phyloP scores from a whole-genome alignment of 2,113 vertebrate genomes.

The Alces alces region DNA sequence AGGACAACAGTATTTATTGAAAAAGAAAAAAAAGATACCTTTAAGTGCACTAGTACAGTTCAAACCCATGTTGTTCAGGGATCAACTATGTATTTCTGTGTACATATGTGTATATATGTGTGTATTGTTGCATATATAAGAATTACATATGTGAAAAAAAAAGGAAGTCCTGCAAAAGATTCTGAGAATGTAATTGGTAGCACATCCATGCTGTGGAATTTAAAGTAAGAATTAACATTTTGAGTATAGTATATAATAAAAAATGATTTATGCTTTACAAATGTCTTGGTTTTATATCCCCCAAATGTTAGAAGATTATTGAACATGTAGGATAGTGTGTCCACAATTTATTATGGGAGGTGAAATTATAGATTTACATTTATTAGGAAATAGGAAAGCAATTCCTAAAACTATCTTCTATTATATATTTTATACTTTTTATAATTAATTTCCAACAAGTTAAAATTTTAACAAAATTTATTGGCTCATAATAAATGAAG shows the following conservation, averaged over 20 bases:
- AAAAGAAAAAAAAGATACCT: not conserved
- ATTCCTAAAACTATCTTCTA: not conserved
- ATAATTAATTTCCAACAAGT: not conserved
- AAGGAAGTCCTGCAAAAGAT: not conserved
- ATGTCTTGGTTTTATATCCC: not conserved
- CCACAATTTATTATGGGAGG: not conserved
- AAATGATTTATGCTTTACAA: not conserved
- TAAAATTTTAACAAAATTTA: not conserved
- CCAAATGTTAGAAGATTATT: not conserved
- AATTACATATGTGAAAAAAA: not conserved
- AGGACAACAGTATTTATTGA: not conserved
- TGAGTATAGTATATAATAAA: not conserved
- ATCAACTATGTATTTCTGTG: not conserved
- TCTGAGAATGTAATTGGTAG: not conserved
- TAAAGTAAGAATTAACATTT: not conserved
- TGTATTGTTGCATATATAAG: not conserved
- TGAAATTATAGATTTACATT: not conserved
- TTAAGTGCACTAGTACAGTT: not conserved
- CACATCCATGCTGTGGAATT: rapidly evolving
- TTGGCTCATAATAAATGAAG: not conserved
- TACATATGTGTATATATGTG: not conserved
- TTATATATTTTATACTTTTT: not conserved
- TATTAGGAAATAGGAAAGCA: not conserved
- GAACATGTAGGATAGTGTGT: not conserved
- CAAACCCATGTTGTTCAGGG: not conserved